phyloP scores from a whole-genome alignment of 2,113 vertebrate genomes.

The Saguinus imperator region DNA sequence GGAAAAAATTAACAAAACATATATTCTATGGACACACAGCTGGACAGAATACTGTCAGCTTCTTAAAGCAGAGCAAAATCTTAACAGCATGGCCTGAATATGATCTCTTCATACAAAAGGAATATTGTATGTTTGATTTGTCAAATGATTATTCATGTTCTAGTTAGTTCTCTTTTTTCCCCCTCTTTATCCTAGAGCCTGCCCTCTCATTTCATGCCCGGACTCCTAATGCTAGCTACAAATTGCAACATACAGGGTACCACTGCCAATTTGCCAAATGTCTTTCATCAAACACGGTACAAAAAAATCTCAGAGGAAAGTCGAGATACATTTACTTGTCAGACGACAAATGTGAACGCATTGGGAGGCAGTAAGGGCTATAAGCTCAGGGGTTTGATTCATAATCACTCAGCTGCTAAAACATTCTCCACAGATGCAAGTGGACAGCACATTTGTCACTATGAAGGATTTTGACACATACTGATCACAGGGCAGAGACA shows the following conservation, averaged over 20 bases:
- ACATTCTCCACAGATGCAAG: slow-evolving; percentile 98
- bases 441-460: slow-evolving; percentile 99
- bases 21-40: not conserved
- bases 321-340: slow-evolving; percentile 93
- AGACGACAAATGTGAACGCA: slow-evolving; percentile 88
- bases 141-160: slow-evolving; percentile 75
- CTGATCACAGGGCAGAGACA: slow-evolving; percentile 98
- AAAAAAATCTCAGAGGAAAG: slow-evolving; percentile 88
- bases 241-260: slow-evolving; percentile 90
- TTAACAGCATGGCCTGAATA: not conserved
- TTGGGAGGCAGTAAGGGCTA: slow-evolving; percentile 83
- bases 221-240: slow-evolving; percentile 87
- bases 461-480: slow-evolving; percentile 98
- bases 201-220: slow-evolving; percentile 85
- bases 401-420: slow-evolving; percentile 99
- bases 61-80: slow-evolving; percentile 46
- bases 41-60: not conserved
- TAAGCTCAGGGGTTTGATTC: slow-evolving; percentile 95
- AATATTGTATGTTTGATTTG: slow-evolving; percentile 44
- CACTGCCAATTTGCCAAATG: slow-evolving; percentile 96
- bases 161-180: slow-evolving; percentile 71
- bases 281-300: slow-evolving; percentile 90
- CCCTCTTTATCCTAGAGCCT: slow-evolving; percentile 79
- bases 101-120: slow-evolving; percentile 44
- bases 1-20: slow-evolving; percentile 33